phyloP scores from a whole-genome alignment of 2,888 invertebrate species.

The Meta bourneti region DNA sequence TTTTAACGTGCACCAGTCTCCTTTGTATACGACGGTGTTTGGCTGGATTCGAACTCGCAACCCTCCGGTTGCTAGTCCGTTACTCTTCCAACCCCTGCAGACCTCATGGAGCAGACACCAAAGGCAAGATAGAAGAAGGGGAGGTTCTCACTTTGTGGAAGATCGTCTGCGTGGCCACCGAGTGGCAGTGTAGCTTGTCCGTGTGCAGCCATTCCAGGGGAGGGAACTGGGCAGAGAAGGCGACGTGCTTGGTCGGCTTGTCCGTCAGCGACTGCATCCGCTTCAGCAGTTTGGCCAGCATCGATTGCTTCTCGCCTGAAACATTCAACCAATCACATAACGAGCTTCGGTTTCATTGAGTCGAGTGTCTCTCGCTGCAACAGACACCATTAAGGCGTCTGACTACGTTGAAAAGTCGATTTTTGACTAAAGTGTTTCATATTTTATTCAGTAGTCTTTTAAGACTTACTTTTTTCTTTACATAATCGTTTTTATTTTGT shows the following conservation, averaged over 20 bases:
- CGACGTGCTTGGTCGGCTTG: slow-evolving; percentile 82
- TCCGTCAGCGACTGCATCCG: slow-evolving; percentile 64
- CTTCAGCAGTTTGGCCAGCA: slow-evolving; percentile 58
- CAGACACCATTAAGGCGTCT: background rate
- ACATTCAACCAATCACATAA: background rate
- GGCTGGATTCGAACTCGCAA: too few species aligned
- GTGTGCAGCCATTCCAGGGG: slow-evolving; percentile 96
- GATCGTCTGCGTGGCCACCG: slow-evolving; percentile 67
- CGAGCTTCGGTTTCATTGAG: too few species aligned
- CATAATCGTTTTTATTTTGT: too few species aligned
- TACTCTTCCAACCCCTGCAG: too few species aligned
- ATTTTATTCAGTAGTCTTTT: too few species aligned
- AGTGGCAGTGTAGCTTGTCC: slow-evolving; percentile 49
- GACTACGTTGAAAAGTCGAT: background rate
- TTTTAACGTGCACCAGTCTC: too few species aligned
- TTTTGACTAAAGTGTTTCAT: background rate
- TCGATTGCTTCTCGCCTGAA: slow-evolving; percentile 69
- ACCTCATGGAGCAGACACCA: background rate
- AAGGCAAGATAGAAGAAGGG: too few species aligned
- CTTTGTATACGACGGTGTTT: too few species aligned
- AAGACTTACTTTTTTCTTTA: too few species aligned
- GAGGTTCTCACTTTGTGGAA: slow-evolving; percentile 29
- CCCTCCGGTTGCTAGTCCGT: too few species aligned
- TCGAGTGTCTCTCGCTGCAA: too few species aligned
- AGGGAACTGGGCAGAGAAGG: slow-evolving; percentile 96